A percentile compares a stretch with the other conserved stretches of the same genome.
phyloP scores from a whole-genome alignment of 2,113 vertebrate genomes.

The Ptychochromis oligacanthus region DNA sequence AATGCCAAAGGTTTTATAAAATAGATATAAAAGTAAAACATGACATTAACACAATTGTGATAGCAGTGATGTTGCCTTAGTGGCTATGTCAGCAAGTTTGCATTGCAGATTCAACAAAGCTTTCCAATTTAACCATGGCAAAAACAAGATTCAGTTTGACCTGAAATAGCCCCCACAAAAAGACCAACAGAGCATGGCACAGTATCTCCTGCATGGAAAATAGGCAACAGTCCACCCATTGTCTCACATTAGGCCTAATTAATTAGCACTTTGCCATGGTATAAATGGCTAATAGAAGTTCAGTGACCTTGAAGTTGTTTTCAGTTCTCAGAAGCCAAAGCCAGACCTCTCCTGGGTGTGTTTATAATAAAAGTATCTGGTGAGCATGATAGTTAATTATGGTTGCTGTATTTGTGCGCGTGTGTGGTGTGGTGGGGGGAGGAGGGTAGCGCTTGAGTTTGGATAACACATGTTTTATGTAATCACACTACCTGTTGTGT shows the following conservation, averaged over 20 bases:
- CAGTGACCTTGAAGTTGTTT: slow-evolving; percentile 72
- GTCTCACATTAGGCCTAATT: slow-evolving; percentile 71
- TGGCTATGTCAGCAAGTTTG: background rate
- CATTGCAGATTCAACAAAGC: background rate
- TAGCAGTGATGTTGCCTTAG: background rate
- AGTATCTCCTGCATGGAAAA: slow-evolving; percentile 11
- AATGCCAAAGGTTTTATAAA: background rate
- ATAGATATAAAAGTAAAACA: background rate
- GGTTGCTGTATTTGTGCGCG: background rate
- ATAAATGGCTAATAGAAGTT: slow-evolving; percentile 48
- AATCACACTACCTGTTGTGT: background rate
- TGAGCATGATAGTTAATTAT: background rate
- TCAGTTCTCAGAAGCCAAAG: slow-evolving; percentile 42
- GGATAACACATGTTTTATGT: background rate
- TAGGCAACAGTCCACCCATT: slow-evolving; percentile 38
- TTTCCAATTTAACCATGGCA: slow-evolving; percentile 10
- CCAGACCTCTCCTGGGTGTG: slow-evolving; percentile 23
- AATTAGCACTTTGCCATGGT: slow-evolving; percentile 61
- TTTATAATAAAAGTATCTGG: slow-evolving; percentile 16
- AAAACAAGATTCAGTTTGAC: slow-evolving; percentile 21
- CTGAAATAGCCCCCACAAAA: slow-evolving; percentile 20
- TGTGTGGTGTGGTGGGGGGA: background rate
- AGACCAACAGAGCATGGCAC: slow-evolving; percentile 13
- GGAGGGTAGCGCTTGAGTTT: background rate
- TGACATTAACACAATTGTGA: background rate